Evolutionary conservation across 2,797 vertebrate species (phyloP).

Genomic region (Diceros bicornis): DNA sequence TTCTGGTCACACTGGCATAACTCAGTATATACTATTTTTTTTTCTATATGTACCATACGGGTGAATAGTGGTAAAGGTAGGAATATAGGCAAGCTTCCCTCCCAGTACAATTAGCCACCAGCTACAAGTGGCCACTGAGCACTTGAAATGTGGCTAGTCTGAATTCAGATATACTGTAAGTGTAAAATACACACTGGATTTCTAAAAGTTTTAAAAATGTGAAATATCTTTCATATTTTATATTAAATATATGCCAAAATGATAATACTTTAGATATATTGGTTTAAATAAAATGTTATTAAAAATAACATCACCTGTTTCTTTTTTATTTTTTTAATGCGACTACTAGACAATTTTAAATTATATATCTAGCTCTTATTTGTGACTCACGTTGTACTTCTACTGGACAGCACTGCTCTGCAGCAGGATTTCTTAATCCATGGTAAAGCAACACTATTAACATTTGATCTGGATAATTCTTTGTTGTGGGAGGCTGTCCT

Average conservation of each 20-base stretch:
- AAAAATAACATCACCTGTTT: not conserved
- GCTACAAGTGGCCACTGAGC: not conserved
- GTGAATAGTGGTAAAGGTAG: slow-evolving; percentile 8
- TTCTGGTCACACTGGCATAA: not conserved
- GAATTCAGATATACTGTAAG: not conserved
- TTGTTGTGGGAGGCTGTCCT: not conserved
- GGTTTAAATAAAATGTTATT: slow-evolving; percentile 34
- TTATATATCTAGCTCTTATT: not conserved
- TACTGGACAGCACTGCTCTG: not conserved
- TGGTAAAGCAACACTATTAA: not conserved
- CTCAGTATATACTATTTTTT: not conserved
- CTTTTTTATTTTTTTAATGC: not conserved
- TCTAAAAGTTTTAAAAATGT: slow-evolving; percentile 38
- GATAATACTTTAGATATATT: not conserved
- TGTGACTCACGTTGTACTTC: slow-evolving; percentile 33
- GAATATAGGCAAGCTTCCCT: not conserved
- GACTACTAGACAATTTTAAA: not conserved
- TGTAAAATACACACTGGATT: not conserved
- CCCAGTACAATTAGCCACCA: not conserved
- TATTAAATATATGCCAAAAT: slow-evolving; percentile 7
- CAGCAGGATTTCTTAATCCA: not conserved
- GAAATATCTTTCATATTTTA: slow-evolving; percentile 3
- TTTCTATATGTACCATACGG: not conserved
- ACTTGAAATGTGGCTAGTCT: not conserved
- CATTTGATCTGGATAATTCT: not conserved